Base-by-base conservation (phyloP, 1,140 invertebrate genomes). In the Nasonia giraulti region DNA sequence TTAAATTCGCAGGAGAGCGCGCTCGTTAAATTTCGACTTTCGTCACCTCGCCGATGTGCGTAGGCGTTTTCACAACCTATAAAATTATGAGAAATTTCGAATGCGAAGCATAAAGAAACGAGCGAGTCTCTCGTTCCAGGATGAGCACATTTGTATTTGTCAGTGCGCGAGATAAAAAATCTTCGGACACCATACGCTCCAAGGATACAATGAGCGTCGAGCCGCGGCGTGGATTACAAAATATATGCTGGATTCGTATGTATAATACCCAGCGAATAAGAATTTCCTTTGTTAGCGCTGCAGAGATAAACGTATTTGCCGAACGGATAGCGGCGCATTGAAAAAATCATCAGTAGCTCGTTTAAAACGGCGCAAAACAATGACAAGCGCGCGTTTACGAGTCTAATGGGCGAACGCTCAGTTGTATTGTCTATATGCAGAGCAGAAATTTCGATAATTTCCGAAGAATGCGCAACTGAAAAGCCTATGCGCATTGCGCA, bases 401-500 rank as follows among this genome's bases (percentile, higher is more conserved):
- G 55, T 12, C 10, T n/a, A 62, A 62, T 62, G 55, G 55, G 2
- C 55, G 14, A 50, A 17, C 12, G 47, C 12, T 4, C 12, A 12
- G 12, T 12, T 5, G 12, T 27, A 69, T 69, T 55, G 12, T 17
- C 12, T 55, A 17, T 55, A 17, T 17, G 50, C 50, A 31, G n/a
- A 74, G 33, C 27, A 33, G 62, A 73, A 31, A 31, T 71, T 80
- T 74, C 77, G 33, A 74, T 80, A 74, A 85, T 74, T 79, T 80
- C 23, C 50, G 40, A 80, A 80, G 78, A 75, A 85, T 69, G 44
- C 33, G 33, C 27, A 69, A 27, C 27, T 27, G 31, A 31, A 31
- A 27, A 12, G 23, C 23, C 23, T 12, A 12, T 44, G 11, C 6
- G n/a, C 47, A 66, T 80, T 80, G 27, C 20, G 71, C 55, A 84